phyloP scores from a whole-genome alignment of 2,113 vertebrate genomes.

The Todiramphus chloris region DNA sequence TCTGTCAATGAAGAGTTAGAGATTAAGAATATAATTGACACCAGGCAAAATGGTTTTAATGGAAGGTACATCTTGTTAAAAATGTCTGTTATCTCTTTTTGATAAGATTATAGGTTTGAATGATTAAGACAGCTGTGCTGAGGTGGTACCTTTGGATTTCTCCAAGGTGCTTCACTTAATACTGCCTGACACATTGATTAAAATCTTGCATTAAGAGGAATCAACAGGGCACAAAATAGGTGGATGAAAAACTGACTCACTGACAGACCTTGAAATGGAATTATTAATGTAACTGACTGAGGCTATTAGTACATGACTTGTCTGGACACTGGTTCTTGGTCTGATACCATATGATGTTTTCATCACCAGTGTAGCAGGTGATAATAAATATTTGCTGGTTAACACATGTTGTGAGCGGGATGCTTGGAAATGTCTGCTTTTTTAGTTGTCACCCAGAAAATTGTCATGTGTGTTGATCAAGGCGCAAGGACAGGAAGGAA shows the following conservation, averaged over 20 bases:
- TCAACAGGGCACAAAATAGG: not conserved
- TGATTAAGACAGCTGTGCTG: not conserved
- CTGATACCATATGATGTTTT: not conserved
- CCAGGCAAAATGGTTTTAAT: slow-evolving; percentile 5
- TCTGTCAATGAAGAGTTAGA: not conserved
- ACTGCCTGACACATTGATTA: not conserved
- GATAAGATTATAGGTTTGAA: slow-evolving; percentile 14
- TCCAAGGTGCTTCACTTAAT: not conserved
- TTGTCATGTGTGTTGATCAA: not conserved
- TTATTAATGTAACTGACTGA: not conserved
- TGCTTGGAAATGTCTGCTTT: not conserved
- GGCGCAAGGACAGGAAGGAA: not conserved
- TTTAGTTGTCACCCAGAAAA: not conserved
- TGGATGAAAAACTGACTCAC: not conserved
- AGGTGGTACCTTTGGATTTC: slow-evolving; percentile 8
- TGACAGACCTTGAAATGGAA: not conserved
- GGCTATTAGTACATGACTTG: not conserved
- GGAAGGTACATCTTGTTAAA: not conserved
- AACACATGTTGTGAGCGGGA: not conserved
- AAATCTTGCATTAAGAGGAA: slow-evolving; percentile 16
- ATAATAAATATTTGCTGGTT: not conserved
- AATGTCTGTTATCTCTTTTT: not conserved
- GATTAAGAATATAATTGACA: not conserved
- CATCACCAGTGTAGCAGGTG: not conserved
- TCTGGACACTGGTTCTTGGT: not conserved